Evolutionary conservation across 2,888 invertebrate genomes (phyloP).

Genomic region (Cataglyphis livida): DNA sequence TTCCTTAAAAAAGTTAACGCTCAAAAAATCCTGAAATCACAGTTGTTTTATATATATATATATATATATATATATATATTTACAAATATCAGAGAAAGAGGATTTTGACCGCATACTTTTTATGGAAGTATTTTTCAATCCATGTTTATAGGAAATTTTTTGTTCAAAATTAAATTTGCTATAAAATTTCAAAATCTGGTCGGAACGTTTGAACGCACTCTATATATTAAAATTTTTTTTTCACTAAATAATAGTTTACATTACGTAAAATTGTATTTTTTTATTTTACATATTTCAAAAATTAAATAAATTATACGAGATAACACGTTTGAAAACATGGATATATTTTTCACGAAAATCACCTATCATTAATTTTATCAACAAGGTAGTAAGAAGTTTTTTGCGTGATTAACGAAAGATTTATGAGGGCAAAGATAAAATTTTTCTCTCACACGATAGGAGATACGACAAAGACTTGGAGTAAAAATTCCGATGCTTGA

Average conservation of each 20-base stretch:
- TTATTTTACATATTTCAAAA: neutral
- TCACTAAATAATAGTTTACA: neutral
- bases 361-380: neutral
- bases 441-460: constrained; percentile 17
- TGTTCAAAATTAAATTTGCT: too few species aligned
- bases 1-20: too few species aligned
- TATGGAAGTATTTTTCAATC: too few species aligned
- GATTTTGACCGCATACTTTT: too few species aligned
- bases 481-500: constrained; percentile 7
- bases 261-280: neutral
- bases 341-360: constrained; percentile 1
- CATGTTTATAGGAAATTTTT: too few species aligned
- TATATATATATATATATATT: too few species aligned
- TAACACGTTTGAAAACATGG: neutral
- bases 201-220: too few species aligned
- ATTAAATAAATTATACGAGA: neutral
- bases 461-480: neutral
- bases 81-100: too few species aligned
- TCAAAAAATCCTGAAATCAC: too few species aligned
- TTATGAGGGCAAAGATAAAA: constrained; percentile 28
- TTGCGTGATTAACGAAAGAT: constrained; percentile 11
- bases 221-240: neutral
- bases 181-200: too few species aligned
- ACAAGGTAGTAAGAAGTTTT: neutral
- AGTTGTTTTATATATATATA: neutral